Evolutionary conservation across 2,888 invertebrate genomes (phyloP).

Genomic region (Notocelia uddmanniana): DNA sequence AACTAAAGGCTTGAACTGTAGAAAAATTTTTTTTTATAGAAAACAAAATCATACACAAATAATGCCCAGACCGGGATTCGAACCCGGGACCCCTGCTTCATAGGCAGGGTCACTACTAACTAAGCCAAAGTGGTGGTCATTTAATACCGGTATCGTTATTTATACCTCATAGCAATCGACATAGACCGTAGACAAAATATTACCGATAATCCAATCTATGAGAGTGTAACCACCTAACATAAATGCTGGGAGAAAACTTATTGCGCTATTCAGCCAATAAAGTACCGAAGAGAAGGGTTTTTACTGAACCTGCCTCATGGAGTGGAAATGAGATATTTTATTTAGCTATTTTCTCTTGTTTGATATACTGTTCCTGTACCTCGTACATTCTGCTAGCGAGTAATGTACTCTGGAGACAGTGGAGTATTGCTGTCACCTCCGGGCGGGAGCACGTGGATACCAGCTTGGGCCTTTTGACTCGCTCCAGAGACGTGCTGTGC

Average conservation of each 20-base stretch:
- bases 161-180: constrained; percentile 5
- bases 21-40: no score
- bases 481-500: no score
- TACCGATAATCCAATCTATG: constrained; percentile 37
- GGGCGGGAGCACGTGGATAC: no score
- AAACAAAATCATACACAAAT: no score
- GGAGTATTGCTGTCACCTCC: no score
- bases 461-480: no score
- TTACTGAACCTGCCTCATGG: constrained; percentile 31
- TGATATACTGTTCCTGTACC: constrained; percentile 11
- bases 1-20: no score
- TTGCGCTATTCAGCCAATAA: constrained; percentile 38
- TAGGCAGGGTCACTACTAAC: no score
- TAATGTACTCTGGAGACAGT: background rate
- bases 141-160: constrained; percentile 4
- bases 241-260: constrained; percentile 36
- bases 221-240: constrained; percentile 35
- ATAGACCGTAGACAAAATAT: constrained; percentile 35
- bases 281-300: constrained; percentile 35
- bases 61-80: no score
- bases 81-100: no score
- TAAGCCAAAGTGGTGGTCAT: no score
- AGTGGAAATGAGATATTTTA: constrained; percentile 45
- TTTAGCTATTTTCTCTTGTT: constrained; percentile 30
- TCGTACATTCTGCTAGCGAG: background rate